Percentiles rank a stretch among this genome's conserved stretches.
These are phyloP conservation scores for Pelusios castaneus DNA, from an alignment of 2,113 vertebrate species.

Conservation along the genomic window DNA sequence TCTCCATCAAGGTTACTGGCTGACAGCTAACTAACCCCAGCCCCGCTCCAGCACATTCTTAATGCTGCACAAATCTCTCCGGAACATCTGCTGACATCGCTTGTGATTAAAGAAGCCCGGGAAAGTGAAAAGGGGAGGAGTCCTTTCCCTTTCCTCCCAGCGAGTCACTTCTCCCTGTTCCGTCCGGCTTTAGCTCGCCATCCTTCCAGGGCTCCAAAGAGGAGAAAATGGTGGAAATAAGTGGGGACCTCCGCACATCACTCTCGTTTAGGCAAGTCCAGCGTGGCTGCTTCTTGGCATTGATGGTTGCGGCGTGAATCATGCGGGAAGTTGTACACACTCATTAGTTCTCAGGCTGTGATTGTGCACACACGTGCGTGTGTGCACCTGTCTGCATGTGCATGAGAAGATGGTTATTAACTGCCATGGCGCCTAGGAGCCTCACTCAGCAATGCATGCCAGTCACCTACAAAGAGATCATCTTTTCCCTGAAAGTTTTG, in stretches of 20 bases:
- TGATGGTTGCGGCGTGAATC: constrained; percentile 17
- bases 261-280: not conserved
- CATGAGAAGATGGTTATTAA: not conserved
- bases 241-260: not conserved
- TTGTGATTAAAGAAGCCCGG: not conserved
- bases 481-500: not conserved
- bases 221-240: not conserved
- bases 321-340: not conserved
- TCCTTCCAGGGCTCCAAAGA: constrained; percentile 7
- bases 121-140: not conserved
- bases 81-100: not conserved
- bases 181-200: not conserved
- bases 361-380: not conserved
- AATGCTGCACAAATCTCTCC: constrained; percentile 10
- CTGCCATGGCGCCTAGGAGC: not conserved
- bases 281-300: constrained; percentile 8
- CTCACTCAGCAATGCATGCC: not conserved
- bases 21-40: constrained; percentile 36
- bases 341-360: not conserved
- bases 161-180: not conserved
- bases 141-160: not conserved
- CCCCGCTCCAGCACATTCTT: not conserved
- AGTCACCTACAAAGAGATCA: not conserved
- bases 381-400: not conserved
- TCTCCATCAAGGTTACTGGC: constrained; percentile 50